Evolutionary conservation across 2,797 vertebrate species (phyloP), one percentile per base, ranked within the genome.

Genomic region (Microctenopoma steveboyesi): DNA sequence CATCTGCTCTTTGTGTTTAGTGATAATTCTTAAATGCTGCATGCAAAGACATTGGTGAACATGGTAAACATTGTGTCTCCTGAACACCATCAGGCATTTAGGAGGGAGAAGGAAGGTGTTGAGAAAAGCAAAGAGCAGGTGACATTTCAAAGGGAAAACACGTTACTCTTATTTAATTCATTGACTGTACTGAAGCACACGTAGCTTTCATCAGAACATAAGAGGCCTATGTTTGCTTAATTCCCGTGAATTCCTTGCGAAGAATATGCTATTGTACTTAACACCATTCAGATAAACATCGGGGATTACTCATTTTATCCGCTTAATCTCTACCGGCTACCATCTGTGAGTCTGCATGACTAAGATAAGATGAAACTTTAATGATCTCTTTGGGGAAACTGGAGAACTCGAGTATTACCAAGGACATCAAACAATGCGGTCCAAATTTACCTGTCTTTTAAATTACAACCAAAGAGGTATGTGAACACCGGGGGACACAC

Each of bases 361-460:
- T 14, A 42, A 63, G 81, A 80, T 82, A 79, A 84, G 81, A 86
- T 78, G 64, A 79, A 81, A 88, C 67, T 70, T 72, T 74, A 79
- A 83, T 71, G 77, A 81, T 87, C 50, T 80, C 78, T 81, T 72
- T 69, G 55, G 69, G 72, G 69, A 83, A 79, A 81, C 39, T 1
- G 30, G 62, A 78, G 61, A 80, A 69, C 73, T 45, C 5, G 50
- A 54, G 40, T 78, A 81, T 78, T 78, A 89, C 77, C 59, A 65
- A 65, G 78, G 60, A 72, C 76, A 79, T 88, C 80, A 84, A 81
- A 85, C 72, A 75, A 76, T 18, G 50, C 43, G 7, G 64, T 69
- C 65, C 66, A 72, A 57, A 77, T 77, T 14, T 69, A 76, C 74
- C 74, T 69, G 72, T 51, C 60, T 78, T 50, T 54, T 22, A 59